Percentiles rank a stretch among this genome's conserved stretches.
phyloP scores from a whole-genome alignment of 2,888 invertebrate genomes.

The Polia nebulosa region DNA sequence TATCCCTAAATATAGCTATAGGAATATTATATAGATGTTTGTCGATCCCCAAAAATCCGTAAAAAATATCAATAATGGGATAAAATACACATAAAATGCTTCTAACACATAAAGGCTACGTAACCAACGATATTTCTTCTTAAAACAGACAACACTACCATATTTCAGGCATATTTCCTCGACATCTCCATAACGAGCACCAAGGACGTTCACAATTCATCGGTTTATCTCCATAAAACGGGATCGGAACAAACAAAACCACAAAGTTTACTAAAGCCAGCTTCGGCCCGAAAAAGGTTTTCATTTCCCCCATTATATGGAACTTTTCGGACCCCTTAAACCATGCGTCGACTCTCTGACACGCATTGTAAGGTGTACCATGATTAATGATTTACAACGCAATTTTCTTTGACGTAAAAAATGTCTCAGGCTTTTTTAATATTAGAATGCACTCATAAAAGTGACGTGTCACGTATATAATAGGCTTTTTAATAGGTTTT shows the following conservation, averaged over 20 bases:
- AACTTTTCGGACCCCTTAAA: slow-evolving; percentile 84
- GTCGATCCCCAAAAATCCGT: background rate
- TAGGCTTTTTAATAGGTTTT: slow-evolving; percentile 62
- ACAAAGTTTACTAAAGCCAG: slow-evolving; percentile 65
- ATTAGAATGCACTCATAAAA: slow-evolving; percentile 67
- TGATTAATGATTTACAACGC: slow-evolving; percentile 88
- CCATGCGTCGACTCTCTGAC: slow-evolving; percentile 84
- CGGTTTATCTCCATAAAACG: slow-evolving; percentile 61
- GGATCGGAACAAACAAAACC: slow-evolving; percentile 60
- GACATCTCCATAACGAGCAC: slow-evolving; percentile 26
- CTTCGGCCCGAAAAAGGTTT: slow-evolving; percentile 74
- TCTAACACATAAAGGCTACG: background rate
- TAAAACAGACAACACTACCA: slow-evolving; percentile 11
- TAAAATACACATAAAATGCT: background rate
- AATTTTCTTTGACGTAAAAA: slow-evolving; percentile 85
- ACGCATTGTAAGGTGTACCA: slow-evolving; percentile 84
- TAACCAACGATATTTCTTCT: slow-evolving; percentile 8
- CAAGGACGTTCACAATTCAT: slow-evolving; percentile 54
- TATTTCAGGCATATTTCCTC: slow-evolving; percentile 37
- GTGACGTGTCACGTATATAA: slow-evolving; percentile 63
- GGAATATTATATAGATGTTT: too few species aligned
- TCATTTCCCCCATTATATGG: slow-evolving; percentile 87
- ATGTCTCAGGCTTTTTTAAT: slow-evolving; percentile 70
- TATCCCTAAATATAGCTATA: too few species aligned
- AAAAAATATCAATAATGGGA: background rate